Base-by-base conservation (phyloP, 2,888 invertebrate genomes). In the Sphecodes monilicornis region DNA sequence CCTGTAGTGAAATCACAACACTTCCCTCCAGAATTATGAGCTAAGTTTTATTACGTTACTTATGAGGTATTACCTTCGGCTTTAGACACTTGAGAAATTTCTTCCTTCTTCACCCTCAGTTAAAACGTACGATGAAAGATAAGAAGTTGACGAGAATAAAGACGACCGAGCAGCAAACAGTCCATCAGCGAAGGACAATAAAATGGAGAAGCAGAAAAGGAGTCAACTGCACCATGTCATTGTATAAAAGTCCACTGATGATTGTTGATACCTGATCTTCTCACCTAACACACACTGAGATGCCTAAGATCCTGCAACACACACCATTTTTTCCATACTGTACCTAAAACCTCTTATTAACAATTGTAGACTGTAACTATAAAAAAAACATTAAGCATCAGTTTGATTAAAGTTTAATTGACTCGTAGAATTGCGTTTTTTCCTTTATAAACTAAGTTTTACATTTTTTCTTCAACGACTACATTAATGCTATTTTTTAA, bases 41-140 rank as follows among this genome's bases (percentile, higher is more conserved):
- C 93, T 93, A 93, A 90, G 91, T 93, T 86, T 94, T 92, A 93
- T 93, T 93, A 93, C 93, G 85, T 92, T 92, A 93, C 92, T 94
- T 93, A 86, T 88, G 87, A 87, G 81, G 80, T 74, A 87, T 90
- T 90, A 94, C 93, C 93, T 93, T 92, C 90, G 88, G 77, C 80
- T 87, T 86, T 91, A 92, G 94, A 91, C 90, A 93, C 93, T 92
- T 91, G 90, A 89, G 85, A 92, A 91, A 90, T 88, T 88, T 93
- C 92, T 91, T 92, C 92, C 90, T 90, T 93, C 92, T 90, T 90
- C 88, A 78, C 88, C 85, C 90, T 88, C 90, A 89, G 91, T 88
- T 93, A 92, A 92, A 93, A 93, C 81, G 91, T 92, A 91, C 87
- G 93, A 91, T 90, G 93, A 88, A 90, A 93, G 88, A 90, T 92